Conservation (phyloP, 2,888 invertebrate genomes). For the Hypomecis punctinalis region DNA sequence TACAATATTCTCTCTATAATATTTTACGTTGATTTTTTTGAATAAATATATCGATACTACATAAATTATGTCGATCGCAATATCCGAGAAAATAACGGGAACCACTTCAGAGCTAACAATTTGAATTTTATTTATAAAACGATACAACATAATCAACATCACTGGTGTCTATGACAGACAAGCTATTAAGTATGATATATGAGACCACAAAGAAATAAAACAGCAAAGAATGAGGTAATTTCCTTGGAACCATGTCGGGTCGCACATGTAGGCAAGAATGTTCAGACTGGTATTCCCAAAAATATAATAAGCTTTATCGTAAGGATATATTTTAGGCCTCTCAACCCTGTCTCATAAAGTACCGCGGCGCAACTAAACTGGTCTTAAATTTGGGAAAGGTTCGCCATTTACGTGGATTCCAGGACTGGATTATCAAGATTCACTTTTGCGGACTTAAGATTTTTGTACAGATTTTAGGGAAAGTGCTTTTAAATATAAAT, state of each 20-base stretch:
- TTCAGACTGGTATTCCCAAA: constrained; percentile 37
- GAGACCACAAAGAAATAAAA: constrained; percentile 23
- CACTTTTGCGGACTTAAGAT: constrained; percentile 5
- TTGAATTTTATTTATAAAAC: too few species aligned
- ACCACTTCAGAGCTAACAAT: too few species aligned
- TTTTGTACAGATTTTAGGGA: neutral
- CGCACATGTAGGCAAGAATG: constrained; percentile 23
- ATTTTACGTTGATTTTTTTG: too few species aligned
- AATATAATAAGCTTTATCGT: constrained; percentile 26
- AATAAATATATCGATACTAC: too few species aligned
- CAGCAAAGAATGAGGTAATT: constrained; percentile 11
- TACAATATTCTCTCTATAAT: too few species aligned
- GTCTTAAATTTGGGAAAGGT: constrained; percentile 48
- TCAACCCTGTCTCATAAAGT: constrained; percentile 41
- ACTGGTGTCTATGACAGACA: constrained; percentile 19
- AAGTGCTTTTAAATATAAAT: neutral
- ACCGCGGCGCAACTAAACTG: constrained; percentile 42
- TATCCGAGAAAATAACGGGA: too few species aligned
- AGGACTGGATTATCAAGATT: constrained; percentile 46
- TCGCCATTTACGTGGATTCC: constrained; percentile 38
- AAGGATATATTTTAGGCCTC: constrained; percentile 30
- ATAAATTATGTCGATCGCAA: too few species aligned
- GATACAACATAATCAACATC: neutral
- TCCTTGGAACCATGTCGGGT: constrained; percentile 2
- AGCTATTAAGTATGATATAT: constrained; percentile 32